Percentiles rank a stretch among this genome's conserved stretches.
Conservation (phyloP, 2,888 invertebrate species). For the Agrochola lychnidis region DNA sequence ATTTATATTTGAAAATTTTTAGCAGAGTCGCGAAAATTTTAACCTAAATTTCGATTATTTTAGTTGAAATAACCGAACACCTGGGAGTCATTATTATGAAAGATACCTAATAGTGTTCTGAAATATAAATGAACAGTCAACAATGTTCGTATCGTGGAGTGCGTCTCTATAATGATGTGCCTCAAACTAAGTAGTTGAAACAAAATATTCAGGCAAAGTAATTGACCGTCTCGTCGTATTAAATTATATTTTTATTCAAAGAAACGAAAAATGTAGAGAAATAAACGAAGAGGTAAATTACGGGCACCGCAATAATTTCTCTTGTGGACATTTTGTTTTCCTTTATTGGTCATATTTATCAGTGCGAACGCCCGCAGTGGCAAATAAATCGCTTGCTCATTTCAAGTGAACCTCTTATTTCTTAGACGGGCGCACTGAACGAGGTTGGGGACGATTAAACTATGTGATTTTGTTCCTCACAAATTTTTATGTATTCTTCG, state of each 20-base stretch:
- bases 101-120: conserved; percentile 20
- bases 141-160: neutral
- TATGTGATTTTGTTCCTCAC: conserved; percentile 47
- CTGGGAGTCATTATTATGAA: conserved; percentile 20
- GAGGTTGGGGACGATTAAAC: conserved; percentile 55
- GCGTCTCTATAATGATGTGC: conserved; percentile 15
- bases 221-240: conserved; percentile 47
- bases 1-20: conserved; percentile 53
- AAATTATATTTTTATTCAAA: conserved; percentile 64
- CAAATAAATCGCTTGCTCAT: conserved; percentile 81
- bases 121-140: conserved; percentile 12
- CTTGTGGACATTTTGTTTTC: conserved; percentile 85
- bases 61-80: conserved; percentile 38
- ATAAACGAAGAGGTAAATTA: conserved; percentile 77
- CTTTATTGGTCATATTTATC: conserved; percentile 88
- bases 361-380: conserved; percentile 79
- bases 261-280: conserved; percentile 67
- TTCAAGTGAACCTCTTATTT: conserved; percentile 77
- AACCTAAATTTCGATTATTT: conserved; percentile 44
- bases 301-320: conserved; percentile 81
- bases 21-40: conserved; percentile 28
- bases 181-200: conserved; percentile 24
- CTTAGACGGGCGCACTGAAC: conserved; percentile 62
- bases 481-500: conserved; percentile 35
- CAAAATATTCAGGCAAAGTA: conserved; percentile 32